phyloP scores from a whole-genome alignment of 2,797 vertebrate species.

The Huso huso region DNA sequence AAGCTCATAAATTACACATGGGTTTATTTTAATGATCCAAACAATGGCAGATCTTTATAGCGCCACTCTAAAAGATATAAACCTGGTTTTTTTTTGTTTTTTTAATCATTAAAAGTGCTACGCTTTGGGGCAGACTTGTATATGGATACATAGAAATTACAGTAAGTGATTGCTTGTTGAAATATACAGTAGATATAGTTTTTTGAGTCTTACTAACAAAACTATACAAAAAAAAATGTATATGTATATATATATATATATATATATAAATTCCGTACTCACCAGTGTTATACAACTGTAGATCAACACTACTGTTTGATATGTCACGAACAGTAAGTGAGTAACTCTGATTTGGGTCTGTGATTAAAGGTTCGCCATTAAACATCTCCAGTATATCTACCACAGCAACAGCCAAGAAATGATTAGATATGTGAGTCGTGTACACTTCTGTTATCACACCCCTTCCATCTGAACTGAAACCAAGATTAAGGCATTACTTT shows the following conservation, averaged over 20 bases:
- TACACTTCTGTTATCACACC: conserved; percentile 17
- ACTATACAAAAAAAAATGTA: background rate
- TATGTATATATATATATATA: too few species aligned
- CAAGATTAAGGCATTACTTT: background rate
- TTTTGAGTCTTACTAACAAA: background rate
- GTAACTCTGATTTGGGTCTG: conserved; percentile 10
- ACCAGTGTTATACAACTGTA: conserved; percentile 8
- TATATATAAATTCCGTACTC: background rate
- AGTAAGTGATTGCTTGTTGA: too few species aligned
- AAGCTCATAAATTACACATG: too few species aligned
- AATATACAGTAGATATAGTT: too few species aligned
- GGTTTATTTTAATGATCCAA: too few species aligned
- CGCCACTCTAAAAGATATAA: too few species aligned
- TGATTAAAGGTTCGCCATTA: background rate
- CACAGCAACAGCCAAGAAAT: background rate
- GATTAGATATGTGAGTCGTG: background rate
- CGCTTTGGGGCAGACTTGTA: too few species aligned
- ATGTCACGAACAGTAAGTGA: background rate
- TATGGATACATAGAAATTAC: too few species aligned
- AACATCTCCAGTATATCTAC: conserved; percentile 16
- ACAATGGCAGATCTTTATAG: too few species aligned
- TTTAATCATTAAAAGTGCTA: too few species aligned
- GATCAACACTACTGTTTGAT: background rate
- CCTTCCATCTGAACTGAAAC: conserved; percentile 12
- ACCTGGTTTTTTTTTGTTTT: too few species aligned